These are phyloP conservation scores for Lomographa bimaculata DNA, from an alignment of 2,888 invertebrate species.

Conservation along the genomic window DNA sequence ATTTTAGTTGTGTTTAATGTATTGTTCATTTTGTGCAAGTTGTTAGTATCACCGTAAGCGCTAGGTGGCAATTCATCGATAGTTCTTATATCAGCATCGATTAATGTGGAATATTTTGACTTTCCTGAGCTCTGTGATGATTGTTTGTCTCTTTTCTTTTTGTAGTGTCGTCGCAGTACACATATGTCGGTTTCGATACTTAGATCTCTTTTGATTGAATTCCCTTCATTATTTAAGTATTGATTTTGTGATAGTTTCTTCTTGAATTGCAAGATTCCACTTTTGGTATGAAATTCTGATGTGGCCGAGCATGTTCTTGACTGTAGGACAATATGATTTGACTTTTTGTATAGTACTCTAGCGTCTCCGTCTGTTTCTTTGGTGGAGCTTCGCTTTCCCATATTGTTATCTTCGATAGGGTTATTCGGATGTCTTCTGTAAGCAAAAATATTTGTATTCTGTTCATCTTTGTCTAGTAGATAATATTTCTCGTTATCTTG, in stretches of 20 bases:
- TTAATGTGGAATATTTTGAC: slow-evolving; percentile 48
- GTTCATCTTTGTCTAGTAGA: slow-evolving; percentile 40
- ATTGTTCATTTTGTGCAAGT: slow-evolving; percentile 27
- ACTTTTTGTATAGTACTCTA: slow-evolving; percentile 59
- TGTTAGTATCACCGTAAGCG: slow-evolving; percentile 58
- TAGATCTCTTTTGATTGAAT: slow-evolving; percentile 58
- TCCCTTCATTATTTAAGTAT: slow-evolving; percentile 40
- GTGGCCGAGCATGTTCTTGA: slow-evolving; percentile 55
- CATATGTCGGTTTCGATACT: slow-evolving; percentile 70
- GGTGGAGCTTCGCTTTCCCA: slow-evolving; percentile 48
- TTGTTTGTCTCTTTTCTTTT: slow-evolving; percentile 46
- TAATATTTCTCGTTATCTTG: not conserved
- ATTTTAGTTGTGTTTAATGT: slow-evolving; percentile 50
- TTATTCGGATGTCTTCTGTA: slow-evolving; percentile 54
- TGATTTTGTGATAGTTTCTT: slow-evolving; percentile 43
- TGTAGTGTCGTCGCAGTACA: slow-evolving; percentile 56
- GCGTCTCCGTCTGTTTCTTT: slow-evolving; percentile 40
- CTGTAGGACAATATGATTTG: slow-evolving; percentile 46
- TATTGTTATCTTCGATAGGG: slow-evolving; percentile 25
- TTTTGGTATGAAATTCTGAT: slow-evolving; percentile 48
- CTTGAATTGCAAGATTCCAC: slow-evolving; percentile 45
- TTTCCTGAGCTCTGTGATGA: slow-evolving; percentile 41
- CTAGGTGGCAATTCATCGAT: slow-evolving; percentile 47
- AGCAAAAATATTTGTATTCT: slow-evolving; percentile 69
- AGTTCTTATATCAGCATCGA: slow-evolving; percentile 46